A percentile compares a stretch with the other conserved stretches of the same genome.
Evolutionary conservation across 2,113 vertebrate species (phyloP).

Genomic region (Melanocharis versteri): DNA sequence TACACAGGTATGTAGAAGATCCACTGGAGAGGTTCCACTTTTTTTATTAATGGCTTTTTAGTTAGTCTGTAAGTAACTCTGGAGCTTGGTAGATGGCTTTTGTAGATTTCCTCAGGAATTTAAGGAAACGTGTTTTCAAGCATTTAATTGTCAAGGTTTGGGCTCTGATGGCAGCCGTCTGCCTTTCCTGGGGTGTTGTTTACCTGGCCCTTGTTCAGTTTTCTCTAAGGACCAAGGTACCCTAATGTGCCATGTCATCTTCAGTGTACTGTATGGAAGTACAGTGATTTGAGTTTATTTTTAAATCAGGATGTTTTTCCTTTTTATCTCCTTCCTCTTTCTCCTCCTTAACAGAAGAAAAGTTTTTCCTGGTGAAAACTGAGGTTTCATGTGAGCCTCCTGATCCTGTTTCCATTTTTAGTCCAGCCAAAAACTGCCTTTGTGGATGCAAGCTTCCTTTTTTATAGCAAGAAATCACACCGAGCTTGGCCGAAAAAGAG

Average conservation of each 20-base stretch:
- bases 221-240: background rate
- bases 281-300: background rate
- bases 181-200: background rate
- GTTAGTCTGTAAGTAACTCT: background rate
- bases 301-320: background rate
- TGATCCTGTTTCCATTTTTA: conserved; percentile 1
- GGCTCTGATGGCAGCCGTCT: background rate
- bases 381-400: background rate
- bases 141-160: background rate
- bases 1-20: background rate
- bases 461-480: background rate
- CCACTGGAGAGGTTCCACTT: background rate
- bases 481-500: background rate
- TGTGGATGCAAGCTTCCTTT: background rate
- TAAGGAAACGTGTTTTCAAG: background rate
- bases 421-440: background rate
- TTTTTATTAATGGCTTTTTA: background rate
- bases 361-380: background rate
- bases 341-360: background rate
- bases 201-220: background rate
- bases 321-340: background rate
- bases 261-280: background rate
- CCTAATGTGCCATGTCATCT: background rate
- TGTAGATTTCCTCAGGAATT: background rate
- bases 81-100: background rate